Percentiles rank a stretch among this genome's conserved stretches.
Conservation (phyloP, 1,140 invertebrate genomes). For the Zaprionus taronus region DNA sequence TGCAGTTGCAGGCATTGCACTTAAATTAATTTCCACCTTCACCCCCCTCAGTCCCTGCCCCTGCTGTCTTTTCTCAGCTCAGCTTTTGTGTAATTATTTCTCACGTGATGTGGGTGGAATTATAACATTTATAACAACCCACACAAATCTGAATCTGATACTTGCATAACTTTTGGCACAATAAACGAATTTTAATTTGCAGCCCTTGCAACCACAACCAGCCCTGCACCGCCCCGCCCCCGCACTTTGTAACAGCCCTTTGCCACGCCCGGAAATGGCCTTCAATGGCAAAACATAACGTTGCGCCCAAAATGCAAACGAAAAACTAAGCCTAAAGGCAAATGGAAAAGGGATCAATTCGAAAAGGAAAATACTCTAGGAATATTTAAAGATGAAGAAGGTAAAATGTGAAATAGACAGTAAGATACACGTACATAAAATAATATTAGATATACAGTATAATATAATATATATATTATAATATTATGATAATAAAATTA, state of each 20-base stretch:
- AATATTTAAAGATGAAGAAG: background rate
- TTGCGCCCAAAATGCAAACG: conserved; percentile 56
- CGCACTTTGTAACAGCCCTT: conserved; percentile 5
- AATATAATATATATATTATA: background rate
- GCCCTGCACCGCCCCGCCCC: background rate
- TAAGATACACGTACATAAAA: background rate
- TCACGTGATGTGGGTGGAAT: conserved; percentile 53
- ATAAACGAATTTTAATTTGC: conserved; percentile 56
- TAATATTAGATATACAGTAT: background rate
- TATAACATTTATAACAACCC: conserved; percentile 54
- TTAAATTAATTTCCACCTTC: conserved; percentile 58
- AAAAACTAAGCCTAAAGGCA: conserved; percentile 62
- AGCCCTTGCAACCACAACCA: conserved; percentile 15
- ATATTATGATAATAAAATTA: too few relatives aligned
- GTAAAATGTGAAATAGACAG: background rate
- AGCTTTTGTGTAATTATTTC: conserved; percentile 71
- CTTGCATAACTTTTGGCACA: conserved; percentile 56
- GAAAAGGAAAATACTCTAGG: conserved; percentile 26
- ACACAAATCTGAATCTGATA: conserved; percentile 41
- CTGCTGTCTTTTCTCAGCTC: background rate
- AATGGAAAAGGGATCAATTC: conserved; percentile 1
- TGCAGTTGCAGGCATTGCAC: conserved; percentile 40
- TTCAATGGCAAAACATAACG: conserved; percentile 51
- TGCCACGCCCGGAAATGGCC: conserved; percentile 46
- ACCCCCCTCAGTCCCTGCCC: background rate